Conservation (phyloP, 2,797 vertebrate species). For the Pangasius krempfi region DNA sequence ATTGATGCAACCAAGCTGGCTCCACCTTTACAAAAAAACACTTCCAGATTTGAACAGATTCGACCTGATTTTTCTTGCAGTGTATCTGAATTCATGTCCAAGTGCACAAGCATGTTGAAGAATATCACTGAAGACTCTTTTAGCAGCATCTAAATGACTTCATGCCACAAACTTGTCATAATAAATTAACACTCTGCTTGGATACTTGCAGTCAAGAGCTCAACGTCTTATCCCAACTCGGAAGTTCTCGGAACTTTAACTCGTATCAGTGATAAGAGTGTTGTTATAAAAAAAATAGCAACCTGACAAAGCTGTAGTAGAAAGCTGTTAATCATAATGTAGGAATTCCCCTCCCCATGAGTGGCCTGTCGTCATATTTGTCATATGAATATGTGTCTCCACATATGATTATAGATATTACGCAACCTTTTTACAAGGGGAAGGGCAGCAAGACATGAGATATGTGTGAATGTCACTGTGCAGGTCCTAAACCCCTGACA, state of each 20-base stretch:
- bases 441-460: neutral
- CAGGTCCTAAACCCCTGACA: neutral
- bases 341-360: slow-evolving; percentile 22
- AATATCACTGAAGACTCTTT: neutral
- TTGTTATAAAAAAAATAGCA: slow-evolving; percentile 9
- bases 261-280: neutral
- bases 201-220: neutral
- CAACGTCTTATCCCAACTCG: neutral
- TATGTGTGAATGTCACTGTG: neutral
- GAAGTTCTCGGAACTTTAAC: slow-evolving; percentile 37
- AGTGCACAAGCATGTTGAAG: neutral
- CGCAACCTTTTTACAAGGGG: neutral
- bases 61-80: neutral
- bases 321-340: neutral
- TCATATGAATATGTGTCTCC: slow-evolving; percentile 30
- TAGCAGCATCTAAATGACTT: neutral
- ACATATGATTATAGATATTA: slow-evolving; percentile 7
- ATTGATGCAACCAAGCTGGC: neutral
- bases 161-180: neutral
- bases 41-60: neutral
- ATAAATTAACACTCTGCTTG: neutral
- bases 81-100: neutral
- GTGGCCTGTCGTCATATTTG: slow-evolving; percentile 16
- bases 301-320: slow-evolving; percentile 4
- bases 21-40: neutral